A percentile compares a stretch with the other conserved stretches of the same genome.
These are phyloP conservation scores for Phyllostomus discolor DNA, from an alignment of 2,113 vertebrate genomes.

Conservation along the genomic window DNA sequence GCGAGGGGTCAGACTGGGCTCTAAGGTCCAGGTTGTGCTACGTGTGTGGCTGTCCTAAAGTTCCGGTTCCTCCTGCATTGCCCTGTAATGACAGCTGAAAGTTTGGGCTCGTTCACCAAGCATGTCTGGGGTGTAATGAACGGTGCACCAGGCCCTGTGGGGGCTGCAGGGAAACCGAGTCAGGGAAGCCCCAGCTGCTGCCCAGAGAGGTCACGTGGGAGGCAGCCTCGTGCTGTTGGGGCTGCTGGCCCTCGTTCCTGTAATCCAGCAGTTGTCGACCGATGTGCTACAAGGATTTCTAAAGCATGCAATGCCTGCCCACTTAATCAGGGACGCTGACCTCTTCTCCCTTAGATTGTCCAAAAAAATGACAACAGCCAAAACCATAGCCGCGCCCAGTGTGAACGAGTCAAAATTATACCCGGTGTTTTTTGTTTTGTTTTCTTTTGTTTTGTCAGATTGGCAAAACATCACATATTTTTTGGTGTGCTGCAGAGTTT, in stretches of 20 bases:
- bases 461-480: background rate
- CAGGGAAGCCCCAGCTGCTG: background rate
- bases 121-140: fast-evolving
- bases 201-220: background rate
- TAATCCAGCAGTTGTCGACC: background rate
- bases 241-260: background rate
- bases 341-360: background rate
- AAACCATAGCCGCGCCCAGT: background rate
- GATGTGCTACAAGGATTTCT: background rate
- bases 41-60: background rate
- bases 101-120: background rate
- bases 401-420: background rate
- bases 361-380: no score
- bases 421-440: no score
- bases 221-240: background rate
- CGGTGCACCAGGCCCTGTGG: background rate
- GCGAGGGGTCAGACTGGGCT: background rate
- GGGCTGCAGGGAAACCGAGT: background rate
- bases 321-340: background rate
- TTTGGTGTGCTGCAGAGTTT: no score
- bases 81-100: background rate
- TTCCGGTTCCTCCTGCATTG: background rate
- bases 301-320: background rate
- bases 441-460: background rate
- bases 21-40: background rate